Evolutionary conservation across 2,888 invertebrate genomes (phyloP).

Genomic region (Ophion ellenae): DNA sequence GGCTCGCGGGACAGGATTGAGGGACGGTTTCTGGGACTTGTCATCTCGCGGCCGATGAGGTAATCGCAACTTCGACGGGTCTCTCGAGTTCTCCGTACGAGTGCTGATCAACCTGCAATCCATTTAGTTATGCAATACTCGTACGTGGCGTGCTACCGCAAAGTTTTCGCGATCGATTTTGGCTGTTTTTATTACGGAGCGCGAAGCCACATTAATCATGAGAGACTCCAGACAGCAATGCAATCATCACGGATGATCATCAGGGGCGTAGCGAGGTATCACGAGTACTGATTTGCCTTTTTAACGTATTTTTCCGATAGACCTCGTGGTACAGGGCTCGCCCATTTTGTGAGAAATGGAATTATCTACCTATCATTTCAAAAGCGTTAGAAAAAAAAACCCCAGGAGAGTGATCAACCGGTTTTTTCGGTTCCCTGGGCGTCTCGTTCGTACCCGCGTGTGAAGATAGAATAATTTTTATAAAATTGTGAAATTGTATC

Average conservation of each 20-base stretch:
- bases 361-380: background rate
- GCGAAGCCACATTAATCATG: background rate
- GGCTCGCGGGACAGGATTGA: slow-evolving; percentile 26
- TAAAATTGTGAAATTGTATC: background rate
- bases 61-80: slow-evolving; percentile 44
- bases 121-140: background rate
- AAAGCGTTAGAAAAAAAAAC: background rate
- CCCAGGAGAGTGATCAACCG: background rate
- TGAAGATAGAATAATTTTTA: background rate
- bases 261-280: background rate
- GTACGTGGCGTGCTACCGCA: background rate
- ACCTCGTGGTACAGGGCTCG: background rate
- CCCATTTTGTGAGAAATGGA: background rate
- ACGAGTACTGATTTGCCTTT: background rate
- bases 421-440: background rate
- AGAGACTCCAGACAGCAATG: background rate
- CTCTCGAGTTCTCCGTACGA: slow-evolving; percentile 55
- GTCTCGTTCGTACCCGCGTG: background rate
- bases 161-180: background rate
- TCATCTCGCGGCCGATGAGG: slow-evolving; percentile 30
- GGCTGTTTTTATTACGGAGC: background rate
- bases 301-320: background rate
- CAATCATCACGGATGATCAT: background rate
- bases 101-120: slow-evolving; percentile 55
- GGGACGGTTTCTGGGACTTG: slow-evolving; percentile 39